A percentile compares a stretch with the other conserved stretches of the same genome.
These are phyloP conservation scores for Sebastes schlegelii DNA, from an alignment of 2,113 vertebrate species.

Conservation along the genomic window DNA sequence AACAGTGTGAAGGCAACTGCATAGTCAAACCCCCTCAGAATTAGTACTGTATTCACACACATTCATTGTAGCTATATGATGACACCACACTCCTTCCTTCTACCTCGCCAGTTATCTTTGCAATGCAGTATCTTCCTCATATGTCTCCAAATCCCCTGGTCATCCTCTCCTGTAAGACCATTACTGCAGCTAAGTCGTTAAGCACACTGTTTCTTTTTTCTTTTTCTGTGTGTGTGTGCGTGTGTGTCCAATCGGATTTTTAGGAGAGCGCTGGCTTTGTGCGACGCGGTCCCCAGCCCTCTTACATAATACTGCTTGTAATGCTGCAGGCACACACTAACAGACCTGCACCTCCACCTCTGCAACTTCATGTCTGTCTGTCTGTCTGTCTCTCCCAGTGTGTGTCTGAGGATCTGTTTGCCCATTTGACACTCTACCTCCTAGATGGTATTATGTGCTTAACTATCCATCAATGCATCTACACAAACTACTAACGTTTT, in stretches of 20 bases:
- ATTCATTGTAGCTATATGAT: neutral
- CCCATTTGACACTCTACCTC: neutral
- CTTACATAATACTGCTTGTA: slow-evolving; percentile 71
- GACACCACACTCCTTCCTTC: neutral
- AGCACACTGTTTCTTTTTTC: slow-evolving; percentile 12
- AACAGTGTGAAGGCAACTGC: neutral
- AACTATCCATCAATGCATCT: neutral
- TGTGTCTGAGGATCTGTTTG: neutral
- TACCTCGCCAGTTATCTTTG: neutral
- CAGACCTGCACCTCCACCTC: slow-evolving; percentile 58
- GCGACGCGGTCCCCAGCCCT: slow-evolving; percentile 30
- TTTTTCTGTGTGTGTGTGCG: neutral
- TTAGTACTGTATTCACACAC: neutral
- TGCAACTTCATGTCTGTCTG: slow-evolving; percentile 44
- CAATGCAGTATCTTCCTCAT: neutral
- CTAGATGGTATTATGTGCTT: neutral
- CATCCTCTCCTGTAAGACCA: slow-evolving; percentile 33
- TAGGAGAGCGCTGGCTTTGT: slow-evolving; percentile 36
- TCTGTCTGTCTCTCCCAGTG: neutral
- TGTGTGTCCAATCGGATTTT: slow-evolving; percentile 47
- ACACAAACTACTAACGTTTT: neutral
- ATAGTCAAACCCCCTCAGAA: neutral
- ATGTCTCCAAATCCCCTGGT: slow-evolving; percentile 26
- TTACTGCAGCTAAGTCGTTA: slow-evolving; percentile 39
- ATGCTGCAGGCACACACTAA: slow-evolving; percentile 62